These are phyloP conservation scores for Chrysolina oricalcia DNA, from an alignment of 2,888 invertebrate species.

Conservation along the genomic window DNA sequence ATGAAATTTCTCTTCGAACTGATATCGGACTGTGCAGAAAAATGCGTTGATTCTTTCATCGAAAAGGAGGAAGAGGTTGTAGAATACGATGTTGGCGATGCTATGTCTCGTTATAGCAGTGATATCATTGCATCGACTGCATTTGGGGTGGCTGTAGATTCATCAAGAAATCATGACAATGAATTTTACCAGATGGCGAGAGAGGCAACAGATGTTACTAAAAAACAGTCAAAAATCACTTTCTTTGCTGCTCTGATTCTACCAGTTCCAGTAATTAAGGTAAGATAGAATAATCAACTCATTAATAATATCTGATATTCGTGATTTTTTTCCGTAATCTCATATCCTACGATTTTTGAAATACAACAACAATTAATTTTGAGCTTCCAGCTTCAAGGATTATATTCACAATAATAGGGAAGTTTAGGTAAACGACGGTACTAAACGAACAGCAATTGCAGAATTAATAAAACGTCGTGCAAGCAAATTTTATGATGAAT, in stretches of 20 bases:
- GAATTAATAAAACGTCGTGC: no score
- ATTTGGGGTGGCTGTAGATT: slow-evolving; percentile 74
- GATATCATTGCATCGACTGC: slow-evolving; percentile 74
- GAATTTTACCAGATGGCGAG: slow-evolving; percentile 74
- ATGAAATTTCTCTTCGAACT: slow-evolving; percentile 65
- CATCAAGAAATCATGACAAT: slow-evolving; percentile 72
- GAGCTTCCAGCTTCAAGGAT: no score
- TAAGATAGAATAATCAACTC: background rate
- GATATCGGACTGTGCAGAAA: slow-evolving; percentile 56
- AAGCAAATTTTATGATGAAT: no score
- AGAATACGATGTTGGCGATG: slow-evolving; percentile 66
- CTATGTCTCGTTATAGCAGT: slow-evolving; percentile 72
- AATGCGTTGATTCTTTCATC: slow-evolving; percentile 57
- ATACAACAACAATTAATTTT: no score
- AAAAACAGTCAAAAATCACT: background rate
- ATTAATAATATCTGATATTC: no score
- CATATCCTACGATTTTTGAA: no score
- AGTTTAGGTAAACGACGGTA: no score
- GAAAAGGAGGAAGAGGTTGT: slow-evolving; percentile 55
- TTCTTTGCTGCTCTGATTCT: background rate
- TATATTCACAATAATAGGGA: no score
- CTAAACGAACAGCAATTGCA: no score
- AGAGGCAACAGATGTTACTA: slow-evolving; percentile 63
- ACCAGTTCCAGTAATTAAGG: background rate
- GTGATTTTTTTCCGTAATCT: no score